Evolutionary conservation across 2,113 vertebrate species (phyloP).

Genomic region (Ginglymostoma cirratum): DNA sequence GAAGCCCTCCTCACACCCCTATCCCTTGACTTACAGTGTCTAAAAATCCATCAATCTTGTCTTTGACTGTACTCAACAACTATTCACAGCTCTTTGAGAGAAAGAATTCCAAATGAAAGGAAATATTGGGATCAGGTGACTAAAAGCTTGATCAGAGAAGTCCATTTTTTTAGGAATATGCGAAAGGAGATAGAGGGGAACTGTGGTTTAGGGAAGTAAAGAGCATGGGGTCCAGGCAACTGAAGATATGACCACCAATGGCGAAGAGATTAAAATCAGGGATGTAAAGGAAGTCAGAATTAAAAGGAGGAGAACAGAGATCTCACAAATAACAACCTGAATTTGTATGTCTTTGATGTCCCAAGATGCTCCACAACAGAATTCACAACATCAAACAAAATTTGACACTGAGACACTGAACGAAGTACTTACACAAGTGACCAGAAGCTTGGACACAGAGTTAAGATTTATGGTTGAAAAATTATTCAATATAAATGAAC

Average conservation of each 20-base stretch:
- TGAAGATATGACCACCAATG: not conserved
- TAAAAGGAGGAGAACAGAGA: not conserved
- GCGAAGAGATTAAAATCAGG: not conserved
- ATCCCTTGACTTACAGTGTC: not conserved
- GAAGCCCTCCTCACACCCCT: no score
- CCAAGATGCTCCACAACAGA: not conserved
- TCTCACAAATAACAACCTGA: not conserved
- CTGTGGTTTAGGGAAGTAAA: not conserved
- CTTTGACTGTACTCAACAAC: no score
- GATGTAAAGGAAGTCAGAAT: not conserved
- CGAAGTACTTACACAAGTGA: not conserved
- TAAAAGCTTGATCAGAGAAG: not conserved
- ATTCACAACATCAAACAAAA: not conserved
- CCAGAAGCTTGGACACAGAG: no score
- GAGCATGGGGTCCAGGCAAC: not conserved
- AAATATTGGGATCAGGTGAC: not conserved
- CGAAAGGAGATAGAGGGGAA: not conserved
- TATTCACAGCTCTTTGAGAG: not conserved
- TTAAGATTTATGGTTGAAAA: no score
- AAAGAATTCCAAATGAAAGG: not conserved
- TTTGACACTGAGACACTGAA: not conserved
- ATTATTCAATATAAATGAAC: no score
- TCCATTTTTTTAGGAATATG: not conserved
- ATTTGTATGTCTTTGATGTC: no score
- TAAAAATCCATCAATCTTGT: not conserved